Conservation (phyloP, 2,797 vertebrate species). For the Takifugu ocellatus region DNA sequence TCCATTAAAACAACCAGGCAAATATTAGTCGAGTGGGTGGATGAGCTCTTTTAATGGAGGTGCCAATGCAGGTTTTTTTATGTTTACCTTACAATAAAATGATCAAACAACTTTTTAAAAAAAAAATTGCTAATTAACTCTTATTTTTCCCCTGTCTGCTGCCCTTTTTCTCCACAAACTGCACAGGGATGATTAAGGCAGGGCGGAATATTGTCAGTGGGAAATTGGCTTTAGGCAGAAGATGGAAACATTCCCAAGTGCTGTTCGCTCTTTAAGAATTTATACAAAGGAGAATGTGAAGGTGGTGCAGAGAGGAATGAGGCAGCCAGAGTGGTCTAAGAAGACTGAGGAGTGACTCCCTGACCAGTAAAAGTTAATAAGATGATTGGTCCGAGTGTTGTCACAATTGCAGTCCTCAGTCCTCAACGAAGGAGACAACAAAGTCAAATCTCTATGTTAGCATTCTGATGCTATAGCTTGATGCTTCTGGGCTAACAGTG, state of each 20-base stretch:
- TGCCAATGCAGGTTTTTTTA: no score
- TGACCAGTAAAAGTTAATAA: no score
- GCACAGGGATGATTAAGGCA: slow-evolving; percentile 26
- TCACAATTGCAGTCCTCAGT: no score
- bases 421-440: no score
- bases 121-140: background rate
- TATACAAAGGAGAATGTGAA: slow-evolving; percentile 21
- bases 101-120: background rate
- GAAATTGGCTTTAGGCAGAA: slow-evolving; percentile 32
- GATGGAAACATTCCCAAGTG: slow-evolving; percentile 23
- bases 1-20: no score
- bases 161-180: slow-evolving; percentile 11
- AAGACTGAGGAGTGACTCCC: slow-evolving; percentile 1
- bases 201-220: slow-evolving; percentile 22
- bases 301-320: background rate
- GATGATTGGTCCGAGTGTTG: no score
- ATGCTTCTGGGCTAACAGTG: background rate
- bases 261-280: slow-evolving; percentile 37
- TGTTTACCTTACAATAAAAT: no score
- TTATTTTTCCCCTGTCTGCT: slow-evolving; percentile 7
- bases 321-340: slow-evolving; percentile 3
- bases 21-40: no score
- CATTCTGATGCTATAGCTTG: no score
- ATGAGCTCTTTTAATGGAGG: no score
- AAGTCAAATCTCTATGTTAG: no score